Evolutionary conservation across 2,797 vertebrate genomes (phyloP), one percentile per base, ranked within the genome.

Genomic region (Perodicticus potto): DNA sequence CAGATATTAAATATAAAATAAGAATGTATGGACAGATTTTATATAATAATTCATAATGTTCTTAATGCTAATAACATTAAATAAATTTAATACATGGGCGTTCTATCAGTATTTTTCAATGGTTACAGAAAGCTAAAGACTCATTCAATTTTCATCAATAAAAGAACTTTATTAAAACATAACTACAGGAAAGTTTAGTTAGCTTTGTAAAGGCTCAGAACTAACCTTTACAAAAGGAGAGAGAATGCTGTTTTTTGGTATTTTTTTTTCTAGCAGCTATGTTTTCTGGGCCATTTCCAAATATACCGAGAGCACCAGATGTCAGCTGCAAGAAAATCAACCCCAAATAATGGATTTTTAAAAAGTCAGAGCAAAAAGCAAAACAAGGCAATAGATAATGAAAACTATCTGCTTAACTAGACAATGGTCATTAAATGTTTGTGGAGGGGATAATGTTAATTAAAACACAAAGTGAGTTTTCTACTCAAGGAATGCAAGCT

Each of bases 271-370:
- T 89, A 92, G 45, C 19, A 96, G 65, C 55, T 96, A 84, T 10
- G 5, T 85, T 97, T 94, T 94, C 78, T 94, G 93, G 89, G 53
- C 34, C 43, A 69, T 92, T 86, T 96, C 96, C 95, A 95, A 88
- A 93, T 93, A 92, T 69, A 40, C 65, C 92, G 74, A 95, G 55
- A 94, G 70, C 65, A 94, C 89, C 97, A 97, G 96, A 97, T 97
- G 97, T 96, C 97, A 97, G 93, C 65, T 94, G 77, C 53, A 92
- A 92, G 57, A 95, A 96, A 96, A 87, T 65, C 76, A 92, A 95
- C 89, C 73, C 92, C 82, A 96, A 96, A 72, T 63, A 96, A 84
- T 88, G n/a, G n/a, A 91, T 90, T 92, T 96, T 95, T 93, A 25
- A 45, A 74, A 95, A 93, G n/a, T 97, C 61, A 93, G 45, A 97